These are phyloP conservation scores for Pachycephus smyrnensis DNA, from an alignment of 2,888 invertebrate genomes.

Conservation along the genomic window DNA sequence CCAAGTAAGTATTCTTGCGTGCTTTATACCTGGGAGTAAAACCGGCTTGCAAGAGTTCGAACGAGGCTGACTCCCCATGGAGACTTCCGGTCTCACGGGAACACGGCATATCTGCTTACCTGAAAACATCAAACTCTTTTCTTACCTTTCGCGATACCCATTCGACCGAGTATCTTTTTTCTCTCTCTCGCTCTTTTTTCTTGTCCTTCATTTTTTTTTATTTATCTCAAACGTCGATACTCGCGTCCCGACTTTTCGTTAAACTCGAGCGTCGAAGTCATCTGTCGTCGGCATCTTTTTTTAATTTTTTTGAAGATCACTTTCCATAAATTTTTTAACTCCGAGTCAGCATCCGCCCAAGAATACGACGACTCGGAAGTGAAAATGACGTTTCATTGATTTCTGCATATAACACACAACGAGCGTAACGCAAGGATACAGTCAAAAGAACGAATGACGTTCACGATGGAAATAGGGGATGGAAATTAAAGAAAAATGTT, in stretches of 20 bases:
- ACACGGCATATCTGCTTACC: constrained; percentile 39
- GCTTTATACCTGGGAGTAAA: constrained; percentile 48
- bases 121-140: constrained; percentile 41
- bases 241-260: background rate
- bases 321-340: no score
- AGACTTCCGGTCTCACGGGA: constrained; percentile 43
- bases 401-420: no score
- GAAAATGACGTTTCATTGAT: no score
- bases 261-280: background rate
- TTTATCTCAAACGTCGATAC: background rate
- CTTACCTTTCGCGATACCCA: constrained; percentile 3
- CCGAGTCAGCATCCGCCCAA: no score
- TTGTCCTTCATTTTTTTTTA: background rate
- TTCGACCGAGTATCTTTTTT: background rate
- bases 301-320: no score
- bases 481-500: background rate
- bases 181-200: background rate
- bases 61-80: constrained; percentile 50
- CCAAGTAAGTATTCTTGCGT: background rate
- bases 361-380: no score
- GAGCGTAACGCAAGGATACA: no score
- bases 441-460: no score
- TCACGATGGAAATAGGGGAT: background rate
- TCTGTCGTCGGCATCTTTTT: no score
- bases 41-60: constrained; percentile 45